These are phyloP conservation scores for Yoshiicerus persimilis DNA, from an alignment of 1,140 invertebrate genomes.

Conservation along the genomic window DNA sequence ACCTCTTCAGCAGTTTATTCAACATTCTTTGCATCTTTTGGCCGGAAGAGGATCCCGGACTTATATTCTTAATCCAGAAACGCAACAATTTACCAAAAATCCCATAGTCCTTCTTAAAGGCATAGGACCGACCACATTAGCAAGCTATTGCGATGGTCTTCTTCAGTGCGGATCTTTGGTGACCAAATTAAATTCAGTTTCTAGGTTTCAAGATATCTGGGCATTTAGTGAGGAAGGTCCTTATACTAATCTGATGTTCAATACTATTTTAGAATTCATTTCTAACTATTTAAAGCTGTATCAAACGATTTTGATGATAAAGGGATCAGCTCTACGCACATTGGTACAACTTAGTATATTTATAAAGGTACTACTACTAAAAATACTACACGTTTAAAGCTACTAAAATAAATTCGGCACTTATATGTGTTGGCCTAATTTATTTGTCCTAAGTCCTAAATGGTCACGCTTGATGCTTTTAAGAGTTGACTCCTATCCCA, in stretches of 20 bases:
- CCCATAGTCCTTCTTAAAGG: slow-evolving; percentile 34
- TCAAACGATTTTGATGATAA: slow-evolving; percentile 41
- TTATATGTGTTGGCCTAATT: too few relatives aligned
- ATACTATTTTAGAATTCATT: background rate
- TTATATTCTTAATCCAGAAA: slow-evolving; percentile 1
- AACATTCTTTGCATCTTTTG: slow-evolving; percentile 33
- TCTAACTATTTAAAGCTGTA: slow-evolving; percentile 39
- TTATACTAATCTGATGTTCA: slow-evolving; percentile 12
- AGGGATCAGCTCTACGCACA: background rate
- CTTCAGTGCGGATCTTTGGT: slow-evolving; percentile 18
- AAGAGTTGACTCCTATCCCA: too few relatives aligned
- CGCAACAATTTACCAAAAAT: slow-evolving; percentile 27
- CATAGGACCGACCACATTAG: slow-evolving; percentile 27
- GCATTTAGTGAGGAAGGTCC: background rate
- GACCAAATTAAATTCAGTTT: background rate
- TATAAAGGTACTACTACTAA: too few relatives aligned
- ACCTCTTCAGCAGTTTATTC: background rate
- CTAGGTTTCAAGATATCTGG: background rate
- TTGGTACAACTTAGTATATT: slow-evolving; percentile 32
- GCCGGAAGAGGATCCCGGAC: slow-evolving; percentile 36
- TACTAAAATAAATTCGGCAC: too few relatives aligned
- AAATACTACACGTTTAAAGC: too few relatives aligned
- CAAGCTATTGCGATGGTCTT: slow-evolving; percentile 11
- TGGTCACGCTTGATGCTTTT: too few relatives aligned
- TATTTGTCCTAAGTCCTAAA: too few relatives aligned